A percentile compares a stretch with the other conserved stretches of the same genome.
Conservation (phyloP, 2,113 vertebrate species). For the Felis catus region F.catus_Fca126_mat1.0 CM031425.1:33555001-33555500, state of each 20-base stretch:
- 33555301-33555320: not conserved
- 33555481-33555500: not conserved
- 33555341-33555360: not conserved
- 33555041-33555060: not conserved
- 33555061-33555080: constrained; percentile 14
- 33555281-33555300: not conserved
- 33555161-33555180: not conserved
- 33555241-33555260: not conserved
- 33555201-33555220: not conserved
- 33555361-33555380: not conserved
- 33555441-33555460: not conserved
- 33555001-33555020: not conserved
- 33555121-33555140: not conserved
- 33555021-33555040: not conserved
- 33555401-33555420: not conserved
- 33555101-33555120: not conserved
- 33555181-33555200: constrained; percentile 14
- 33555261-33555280: not conserved
- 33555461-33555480: not conserved
- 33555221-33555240: not conserved
- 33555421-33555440: not conserved
- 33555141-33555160: not conserved
- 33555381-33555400: not conserved
- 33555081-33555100: not conserved
- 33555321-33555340: not conserved